Evolutionary conservation across 2,888 invertebrate species (phyloP), one percentile per base, ranked within the genome.

Genomic region (Ferrisia virgata): DNA sequence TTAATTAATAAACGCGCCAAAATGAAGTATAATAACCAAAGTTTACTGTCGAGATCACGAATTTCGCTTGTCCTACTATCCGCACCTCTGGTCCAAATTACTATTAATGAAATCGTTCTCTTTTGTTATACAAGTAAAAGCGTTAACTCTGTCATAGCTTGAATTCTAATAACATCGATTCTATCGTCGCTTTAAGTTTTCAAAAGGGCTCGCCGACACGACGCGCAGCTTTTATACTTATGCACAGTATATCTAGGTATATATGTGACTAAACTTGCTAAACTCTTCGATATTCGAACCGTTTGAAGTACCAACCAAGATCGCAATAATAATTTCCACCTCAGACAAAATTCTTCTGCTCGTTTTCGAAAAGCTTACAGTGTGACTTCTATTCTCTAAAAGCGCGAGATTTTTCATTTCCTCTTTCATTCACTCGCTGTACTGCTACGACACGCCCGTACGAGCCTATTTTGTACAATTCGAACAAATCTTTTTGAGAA

Each of bases 1-100:
- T 64, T 64, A 64, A 64, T 64, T 64, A 64, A 64, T 64, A 64
- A 64, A 64, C 64, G 64, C 28, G 53, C 53, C 15, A 64, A 64
- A 15, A 64, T 15, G 64, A 64, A 64, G 28, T 64, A 64, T 64
- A 64, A 64, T 64, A 64, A 64, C 64, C 64, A 64, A 64, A 64
- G 64, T 64, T 64, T 64, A 18, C 13, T 13, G 64, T 8, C 64
- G 28, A 64, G 64, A 64, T 64, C 64, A 64, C 64, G 64, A 64
- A 64, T 64, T 64, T 28, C 64, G 31, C 28, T 64, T 15, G 64
- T 64, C 64, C 3, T 13, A 28, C 28, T 64, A 64, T 64, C 64
- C 64, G 64, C 64, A 64, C 64, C 64, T 64, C 28, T 64, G 11
- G 28, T 28, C 64, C 28, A 15, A 28, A 64, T 64, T 64, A 28